Evolutionary conservation across 2,113 vertebrate species (phyloP).

Genomic region (Electrona antarctica): DNA sequence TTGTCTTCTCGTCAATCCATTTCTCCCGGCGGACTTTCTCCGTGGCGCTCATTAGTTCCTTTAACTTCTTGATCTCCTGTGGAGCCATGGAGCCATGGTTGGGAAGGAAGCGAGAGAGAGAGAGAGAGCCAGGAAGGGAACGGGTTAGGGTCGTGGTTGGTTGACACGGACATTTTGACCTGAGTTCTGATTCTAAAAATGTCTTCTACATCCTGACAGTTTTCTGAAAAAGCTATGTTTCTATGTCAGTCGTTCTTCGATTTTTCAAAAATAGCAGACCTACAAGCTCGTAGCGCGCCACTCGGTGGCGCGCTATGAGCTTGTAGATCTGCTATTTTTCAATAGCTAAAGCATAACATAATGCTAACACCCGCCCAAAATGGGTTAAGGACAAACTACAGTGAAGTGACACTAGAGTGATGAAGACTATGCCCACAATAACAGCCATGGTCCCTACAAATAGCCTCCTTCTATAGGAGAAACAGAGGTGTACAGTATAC

Average conservation of each 20-base stretch:
- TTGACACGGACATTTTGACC: no score
- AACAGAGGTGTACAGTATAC: no score
- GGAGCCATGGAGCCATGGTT: background rate
- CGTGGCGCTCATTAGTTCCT: slow-evolving; percentile 89
- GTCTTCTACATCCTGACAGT: no score
- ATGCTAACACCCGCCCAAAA: no score
- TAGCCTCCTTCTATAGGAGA: background rate
- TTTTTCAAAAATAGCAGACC: no score
- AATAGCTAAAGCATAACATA: no score
- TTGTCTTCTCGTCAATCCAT: slow-evolving; percentile 96
- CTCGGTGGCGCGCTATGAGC: no score
- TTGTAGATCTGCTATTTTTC: no score
- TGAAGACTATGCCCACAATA: background rate
- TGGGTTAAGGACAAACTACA: background rate
- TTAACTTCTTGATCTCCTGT: slow-evolving; percentile 94
- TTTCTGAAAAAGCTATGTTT: no score
- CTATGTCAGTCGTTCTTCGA: no score
- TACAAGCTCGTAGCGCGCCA: no score
- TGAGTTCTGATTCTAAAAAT: no score
- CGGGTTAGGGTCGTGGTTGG: background rate
- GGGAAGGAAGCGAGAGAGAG: background rate
- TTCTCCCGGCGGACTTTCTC: slow-evolving; percentile 93
- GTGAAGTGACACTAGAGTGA: background rate
- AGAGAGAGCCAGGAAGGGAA: background rate
- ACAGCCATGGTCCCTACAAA: background rate